Evolutionary conservation across 1,140 invertebrate species (phyloP), one percentile per base, ranked within the genome.

Genomic region (Hypsibius dujardini): DNA sequence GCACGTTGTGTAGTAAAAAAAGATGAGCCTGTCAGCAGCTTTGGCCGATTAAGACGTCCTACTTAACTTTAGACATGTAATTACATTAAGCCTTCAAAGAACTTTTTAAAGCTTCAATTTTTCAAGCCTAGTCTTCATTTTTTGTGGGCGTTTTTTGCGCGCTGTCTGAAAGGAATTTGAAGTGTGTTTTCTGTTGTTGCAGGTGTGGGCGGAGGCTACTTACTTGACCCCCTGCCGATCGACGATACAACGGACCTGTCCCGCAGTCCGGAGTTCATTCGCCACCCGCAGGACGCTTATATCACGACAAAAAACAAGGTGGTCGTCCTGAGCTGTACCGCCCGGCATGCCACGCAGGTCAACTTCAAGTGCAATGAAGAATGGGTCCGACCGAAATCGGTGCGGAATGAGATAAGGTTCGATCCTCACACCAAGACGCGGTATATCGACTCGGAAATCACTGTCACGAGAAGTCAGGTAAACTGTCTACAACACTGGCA

Each of bases 341-440:
- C 90, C 1, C 87, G 88, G 1, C 87, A 92, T 78, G 90, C 90
- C 2, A 82, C 93, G 46, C 83, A 87, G 80, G 83, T 91, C 47
- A 87, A 87, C 79, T 92, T 93, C 81, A 88, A 87, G 76, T 94
- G 91, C 81, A 92, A 91, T 76, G 89, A 88, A 69, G 81, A 83
- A 1, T 74, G 76, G 67, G 86, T 87, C 46, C 75, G 76, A 28
- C 70, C 76, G 42, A 83, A 85, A 70, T 86, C 88, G 62, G 86
- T 87, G 12, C 78, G 82, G 73, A 82, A 83, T 70, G 81, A 82
- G 73, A 83, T 86, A 70, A 85, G 86, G 70, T 88, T 91, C 62
- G 89, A 95, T 77, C 90, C 90, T 1, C 87, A 90, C 75, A 89
- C 86, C 2, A 89, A 89, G 3, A 86, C 89, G 1, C 84, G 89